These are phyloP conservation scores for Abrostola tripartita DNA, from an alignment of 2,888 invertebrate genomes.

Conservation along the genomic window DNA sequence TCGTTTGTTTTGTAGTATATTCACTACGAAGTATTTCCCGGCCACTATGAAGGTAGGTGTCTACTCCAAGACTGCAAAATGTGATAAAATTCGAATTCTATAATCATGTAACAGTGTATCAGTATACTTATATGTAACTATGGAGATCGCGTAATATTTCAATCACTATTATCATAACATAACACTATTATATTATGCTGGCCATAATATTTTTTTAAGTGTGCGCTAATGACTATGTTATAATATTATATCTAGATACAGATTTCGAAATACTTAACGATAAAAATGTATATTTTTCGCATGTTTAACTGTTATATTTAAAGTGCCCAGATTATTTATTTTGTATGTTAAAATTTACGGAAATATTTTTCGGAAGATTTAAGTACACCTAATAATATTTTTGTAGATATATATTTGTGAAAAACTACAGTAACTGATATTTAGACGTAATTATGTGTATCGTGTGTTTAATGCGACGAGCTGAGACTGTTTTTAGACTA, in stretches of 20 bases:
- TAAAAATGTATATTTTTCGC: constrained; percentile 64
- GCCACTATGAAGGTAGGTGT: not conserved
- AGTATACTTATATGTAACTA: constrained; percentile 41
- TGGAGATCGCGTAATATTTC: constrained; percentile 43
- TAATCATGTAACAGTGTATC: constrained; percentile 55
- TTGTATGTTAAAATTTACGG: constrained; percentile 57
- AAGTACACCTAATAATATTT: constrained; percentile 47
- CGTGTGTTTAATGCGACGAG: constrained; percentile 28
- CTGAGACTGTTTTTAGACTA: constrained; percentile 21
- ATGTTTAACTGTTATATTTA: constrained; percentile 61
- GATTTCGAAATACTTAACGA: constrained; percentile 41
- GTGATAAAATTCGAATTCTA: constrained; percentile 73
- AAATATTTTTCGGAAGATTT: constrained; percentile 60
- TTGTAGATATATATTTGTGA: constrained; percentile 53
- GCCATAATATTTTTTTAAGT: constrained; percentile 69
- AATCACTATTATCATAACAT: constrained; percentile 29
- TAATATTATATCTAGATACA: constrained; percentile 33
- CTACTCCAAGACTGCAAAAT: constrained; percentile 77
- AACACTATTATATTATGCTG: constrained; percentile 77
- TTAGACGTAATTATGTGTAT: constrained; percentile 32
- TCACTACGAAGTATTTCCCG: not conserved
- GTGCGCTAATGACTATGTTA: constrained; percentile 48
- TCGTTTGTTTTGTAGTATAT: not conserved
- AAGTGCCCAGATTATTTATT: constrained; percentile 65
- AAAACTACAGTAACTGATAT: constrained; percentile 34